Evolutionary conservation across 92 coral and sea anemone species (phyloP).

Genomic region (Isaurus tuberculatus): DNA sequence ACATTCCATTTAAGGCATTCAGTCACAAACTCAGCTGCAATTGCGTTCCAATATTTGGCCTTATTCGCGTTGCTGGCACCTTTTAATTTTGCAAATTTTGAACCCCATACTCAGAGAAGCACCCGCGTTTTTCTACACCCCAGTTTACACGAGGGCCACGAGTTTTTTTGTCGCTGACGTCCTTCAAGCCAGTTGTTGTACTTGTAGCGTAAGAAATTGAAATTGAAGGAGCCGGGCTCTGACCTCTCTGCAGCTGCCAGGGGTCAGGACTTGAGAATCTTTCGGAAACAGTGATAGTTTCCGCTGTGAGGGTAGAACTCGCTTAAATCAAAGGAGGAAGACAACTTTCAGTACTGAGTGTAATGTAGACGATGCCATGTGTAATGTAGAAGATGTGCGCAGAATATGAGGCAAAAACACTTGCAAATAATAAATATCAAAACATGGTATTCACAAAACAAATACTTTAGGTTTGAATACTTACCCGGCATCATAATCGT

Average conservation of each 20-base stretch:
- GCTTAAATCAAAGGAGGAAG: slow-evolving; percentile 20
- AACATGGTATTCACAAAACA: slow-evolving; percentile 37
- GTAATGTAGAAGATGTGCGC: slow-evolving; percentile 55
- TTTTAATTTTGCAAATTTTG: neutral
- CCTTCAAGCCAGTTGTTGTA: slow-evolving; percentile 20
- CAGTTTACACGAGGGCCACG: slow-evolving; percentile 33
- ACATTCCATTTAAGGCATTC: slow-evolving; percentile 34
- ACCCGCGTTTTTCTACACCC: slow-evolving; percentile 18
- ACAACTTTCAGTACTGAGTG: slow-evolving; percentile 26
- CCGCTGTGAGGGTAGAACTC: slow-evolving; percentile 29
- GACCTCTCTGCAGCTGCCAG: slow-evolving; percentile 21
- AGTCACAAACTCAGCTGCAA: slow-evolving; percentile 14
- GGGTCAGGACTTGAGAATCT: slow-evolving; percentile 20
- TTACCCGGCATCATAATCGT: slow-evolving; percentile 39
- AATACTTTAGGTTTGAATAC: slow-evolving; percentile 36
- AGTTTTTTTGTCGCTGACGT: slow-evolving; percentile 17
- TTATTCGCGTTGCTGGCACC: slow-evolving; percentile 31
- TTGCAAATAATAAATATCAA: slow-evolving; percentile 35
- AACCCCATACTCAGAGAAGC: slow-evolving; percentile 29
- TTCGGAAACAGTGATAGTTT: slow-evolving; percentile 20
- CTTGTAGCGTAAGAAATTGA: slow-evolving; percentile 8
- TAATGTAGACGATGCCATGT: slow-evolving; percentile 51
- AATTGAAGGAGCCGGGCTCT: slow-evolving; percentile 14
- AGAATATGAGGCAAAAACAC: slow-evolving; percentile 53
- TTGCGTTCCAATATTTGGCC: slow-evolving; percentile 11